phyloP scores from a whole-genome alignment of 2,113 vertebrate species.

The Tangachromis dhanisi region DNA sequence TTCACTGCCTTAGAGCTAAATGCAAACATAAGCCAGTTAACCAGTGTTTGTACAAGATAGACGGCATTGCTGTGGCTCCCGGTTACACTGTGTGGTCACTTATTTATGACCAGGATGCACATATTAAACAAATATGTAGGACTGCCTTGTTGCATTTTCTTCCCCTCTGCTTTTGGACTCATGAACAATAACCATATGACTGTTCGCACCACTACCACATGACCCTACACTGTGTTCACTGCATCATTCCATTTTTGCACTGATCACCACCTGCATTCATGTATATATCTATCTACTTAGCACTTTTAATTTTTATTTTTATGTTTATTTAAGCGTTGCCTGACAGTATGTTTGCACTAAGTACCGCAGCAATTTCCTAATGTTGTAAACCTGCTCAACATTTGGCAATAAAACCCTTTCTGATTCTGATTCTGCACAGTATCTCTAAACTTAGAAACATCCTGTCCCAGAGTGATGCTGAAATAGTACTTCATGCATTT shows the following conservation, averaged over 20 bases:
- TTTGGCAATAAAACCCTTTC: background rate
- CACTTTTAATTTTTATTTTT: background rate
- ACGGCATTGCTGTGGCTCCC: background rate
- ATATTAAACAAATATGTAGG: background rate
- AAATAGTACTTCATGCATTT: background rate
- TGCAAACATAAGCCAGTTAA: background rate
- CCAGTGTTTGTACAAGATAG: background rate
- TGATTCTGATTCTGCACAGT: background rate
- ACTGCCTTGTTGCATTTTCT: background rate
- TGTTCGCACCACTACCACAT: background rate
- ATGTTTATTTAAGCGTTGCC: background rate
- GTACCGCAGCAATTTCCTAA: background rate
- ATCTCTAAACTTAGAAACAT: background rate
- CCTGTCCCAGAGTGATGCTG: background rate
- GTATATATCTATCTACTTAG: background rate
- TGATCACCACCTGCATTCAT: background rate
- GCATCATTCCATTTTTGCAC: background rate
- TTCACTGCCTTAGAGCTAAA: background rate
- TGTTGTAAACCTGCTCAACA: background rate
- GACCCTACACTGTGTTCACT: background rate
- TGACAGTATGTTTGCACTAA: background rate
- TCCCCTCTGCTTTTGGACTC: background rate
- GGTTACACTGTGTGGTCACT: background rate
- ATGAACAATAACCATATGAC: background rate
- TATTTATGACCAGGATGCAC: background rate